These are phyloP conservation scores for Ashinkailepas kermadecensis DNA, from an alignment of 2,888 invertebrate genomes.

Conservation along the genomic window DNA sequence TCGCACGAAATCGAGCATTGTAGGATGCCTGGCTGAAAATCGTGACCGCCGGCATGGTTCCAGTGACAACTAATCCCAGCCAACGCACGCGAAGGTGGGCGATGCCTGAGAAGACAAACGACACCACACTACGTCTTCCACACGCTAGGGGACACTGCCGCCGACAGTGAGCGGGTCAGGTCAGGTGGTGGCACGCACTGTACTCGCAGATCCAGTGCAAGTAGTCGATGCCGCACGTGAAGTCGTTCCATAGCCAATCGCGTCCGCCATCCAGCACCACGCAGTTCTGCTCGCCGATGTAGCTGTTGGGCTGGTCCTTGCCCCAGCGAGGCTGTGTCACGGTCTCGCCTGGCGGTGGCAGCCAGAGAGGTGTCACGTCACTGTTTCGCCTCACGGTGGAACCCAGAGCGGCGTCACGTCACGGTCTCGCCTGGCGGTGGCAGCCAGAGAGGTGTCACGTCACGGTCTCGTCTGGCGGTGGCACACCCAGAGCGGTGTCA, in stretches of 20 bases:
- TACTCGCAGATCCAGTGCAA: slow-evolving; percentile 86
- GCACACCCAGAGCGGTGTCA: neutral
- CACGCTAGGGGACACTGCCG: too few species aligned
- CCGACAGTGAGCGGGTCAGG: too few species aligned
- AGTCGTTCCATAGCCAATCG: slow-evolving; percentile 89
- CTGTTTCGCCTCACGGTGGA: neutral
- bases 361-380: neutral
- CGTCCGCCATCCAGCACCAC: slow-evolving; percentile 83
- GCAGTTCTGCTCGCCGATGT: slow-evolving; percentile 91
- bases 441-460: neutral
- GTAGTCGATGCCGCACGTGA: slow-evolving; percentile 86
- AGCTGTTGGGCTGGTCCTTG: slow-evolving; percentile 89
- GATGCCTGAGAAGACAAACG: too few species aligned
- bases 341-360: slow-evolving; percentile 1
- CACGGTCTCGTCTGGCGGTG: neutral
- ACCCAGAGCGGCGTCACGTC: too few species aligned
- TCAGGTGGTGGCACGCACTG: slow-evolving; percentile 53
- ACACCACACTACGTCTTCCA: too few species aligned
- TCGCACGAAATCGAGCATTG: too few species aligned
- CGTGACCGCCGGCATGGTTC: too few species aligned
- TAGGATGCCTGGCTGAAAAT: too few species aligned
- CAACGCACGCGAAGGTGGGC: too few species aligned
- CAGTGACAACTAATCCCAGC: too few species aligned
- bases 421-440: too few species aligned
- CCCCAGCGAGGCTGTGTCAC: slow-evolving; percentile 61